Base-by-base conservation (phyloP, 2,888 invertebrate genomes). In the Carpatolechia fugitivella region DNA sequence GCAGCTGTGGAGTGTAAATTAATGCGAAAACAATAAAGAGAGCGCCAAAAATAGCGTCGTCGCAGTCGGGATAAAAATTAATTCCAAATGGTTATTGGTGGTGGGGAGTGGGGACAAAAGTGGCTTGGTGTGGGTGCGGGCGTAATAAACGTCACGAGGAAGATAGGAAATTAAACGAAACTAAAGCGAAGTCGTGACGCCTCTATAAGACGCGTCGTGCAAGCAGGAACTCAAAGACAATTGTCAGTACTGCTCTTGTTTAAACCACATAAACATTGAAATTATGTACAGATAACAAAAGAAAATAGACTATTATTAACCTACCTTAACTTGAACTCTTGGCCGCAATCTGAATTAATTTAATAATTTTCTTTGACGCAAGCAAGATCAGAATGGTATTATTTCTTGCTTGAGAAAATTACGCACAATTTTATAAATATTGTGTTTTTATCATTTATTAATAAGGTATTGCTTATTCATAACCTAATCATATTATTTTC, bases 81-180 rank as follows among this genome's bases (percentile, higher is more conserved):
- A 83, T 84, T 82, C 74, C 74, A 74, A 82, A 82, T 76, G 81
- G 80, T 87, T 87, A 85, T 86, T 86, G 83, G 82, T 82, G 78
- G 74, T 70, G 29, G n/a, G 20, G 33, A n/a, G 5, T 60, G 65
- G 64, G 63, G 62, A 52, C 52, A 52, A 52, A 52, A 41, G 29
- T 51, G 20, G 30, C 41, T 65, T 66, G 72, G 80, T 77, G 76
- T 80, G 81, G 68, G 80, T 78, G 78, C 73, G 70, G 63, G 70
- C 65, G 77, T 80, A 87, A 86, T 85, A 86, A 86, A 85, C 82
- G 86, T 85, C 85, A 83, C 74, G 80, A 80, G 78, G 80, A 75
- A 83, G 83, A 85, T 84, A 84, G 86, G 83, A 86, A 87, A 86
- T 87, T 85, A 86, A 87, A 87, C 76, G 80, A 85, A 88, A 88